Percentiles rank a stretch among this genome's conserved stretches.
phyloP scores from a whole-genome alignment of 2,888 invertebrate species.

The Melinaea menophilus region DNA sequence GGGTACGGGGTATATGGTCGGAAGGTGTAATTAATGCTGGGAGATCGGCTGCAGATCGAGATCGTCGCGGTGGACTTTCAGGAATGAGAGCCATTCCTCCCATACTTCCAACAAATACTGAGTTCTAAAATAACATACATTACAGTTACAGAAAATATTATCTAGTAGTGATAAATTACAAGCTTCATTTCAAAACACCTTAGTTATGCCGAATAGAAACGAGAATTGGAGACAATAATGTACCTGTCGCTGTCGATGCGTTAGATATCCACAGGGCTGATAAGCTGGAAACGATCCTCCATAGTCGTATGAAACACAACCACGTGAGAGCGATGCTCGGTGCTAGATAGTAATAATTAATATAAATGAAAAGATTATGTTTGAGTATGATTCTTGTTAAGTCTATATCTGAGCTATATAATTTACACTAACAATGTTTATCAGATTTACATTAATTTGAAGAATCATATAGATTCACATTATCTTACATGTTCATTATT shows the following conservation, averaged over 20 bases:
- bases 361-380: neutral
- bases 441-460: too few relatives aligned
- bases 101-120: conserved; percentile 89
- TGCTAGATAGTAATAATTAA: conserved; percentile 65
- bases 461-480: too few relatives aligned
- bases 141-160: too few relatives aligned
- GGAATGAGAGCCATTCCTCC: conserved; percentile 82
- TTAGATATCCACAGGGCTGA: conserved; percentile 66
- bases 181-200: too few relatives aligned
- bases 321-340: conserved; percentile 83
- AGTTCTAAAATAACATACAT: conserved; percentile 80
- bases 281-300: conserved; percentile 63
- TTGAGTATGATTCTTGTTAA: too few relatives aligned
- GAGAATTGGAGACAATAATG: conserved; percentile 17
- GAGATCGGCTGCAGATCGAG: conserved; percentile 90
- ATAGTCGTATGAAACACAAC: conserved; percentile 78
- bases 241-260: conserved; percentile 72
- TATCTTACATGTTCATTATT: too few relatives aligned
- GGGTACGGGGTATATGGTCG: conserved; percentile 58
- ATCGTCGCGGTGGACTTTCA: conserved; percentile 84
- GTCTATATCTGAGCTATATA: too few relatives aligned
- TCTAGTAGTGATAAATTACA: too few relatives aligned
- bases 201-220: too few relatives aligned
- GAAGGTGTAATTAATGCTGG: conserved; percentile 82
- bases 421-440: too few relatives aligned